Evolutionary conservation across 2,888 invertebrate species (phyloP).

Genomic region (Lochmaea capreae): DNA sequence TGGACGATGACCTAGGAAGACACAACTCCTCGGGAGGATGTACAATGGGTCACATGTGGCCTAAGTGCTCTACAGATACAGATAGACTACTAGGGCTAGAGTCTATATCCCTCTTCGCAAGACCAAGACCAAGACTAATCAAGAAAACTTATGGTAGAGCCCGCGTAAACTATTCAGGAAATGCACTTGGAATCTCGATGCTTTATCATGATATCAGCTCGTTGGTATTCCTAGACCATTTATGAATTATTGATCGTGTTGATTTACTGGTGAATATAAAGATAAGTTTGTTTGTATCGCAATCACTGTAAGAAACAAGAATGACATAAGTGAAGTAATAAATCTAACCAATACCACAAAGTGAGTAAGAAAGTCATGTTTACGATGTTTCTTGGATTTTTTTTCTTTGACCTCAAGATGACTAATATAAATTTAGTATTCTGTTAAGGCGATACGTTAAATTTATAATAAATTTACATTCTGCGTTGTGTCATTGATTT

Average conservation of each 20-base stretch:
- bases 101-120: too few relatives aligned
- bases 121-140: too few relatives aligned
- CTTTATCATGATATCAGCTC: constrained; percentile 10
- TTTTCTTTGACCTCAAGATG: constrained; percentile 10
- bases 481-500: not conserved
- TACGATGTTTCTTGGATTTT: constrained; percentile 6
- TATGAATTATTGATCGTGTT: constrained; percentile 31
- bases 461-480: not conserved
- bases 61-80: too few relatives aligned
- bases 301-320: constrained; percentile 22
- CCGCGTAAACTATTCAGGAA: constrained; percentile 1
- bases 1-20: too few relatives aligned
- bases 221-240: constrained; percentile 20
- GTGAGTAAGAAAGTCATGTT: constrained; percentile 26
- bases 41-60: too few relatives aligned
- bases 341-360: constrained; percentile 23
- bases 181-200: constrained; percentile 8
- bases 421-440: constrained; percentile 7
- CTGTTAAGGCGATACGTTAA: not conserved
- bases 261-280: constrained; percentile 26
- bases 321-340: constrained; percentile 23
- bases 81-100: too few relatives aligned
- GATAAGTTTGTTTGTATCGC: constrained; percentile 27
- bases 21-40: too few relatives aligned
- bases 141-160: too few relatives aligned